phyloP scores from a whole-genome alignment of 2,113 vertebrate genomes.

The Caranx melampygus region DNA sequence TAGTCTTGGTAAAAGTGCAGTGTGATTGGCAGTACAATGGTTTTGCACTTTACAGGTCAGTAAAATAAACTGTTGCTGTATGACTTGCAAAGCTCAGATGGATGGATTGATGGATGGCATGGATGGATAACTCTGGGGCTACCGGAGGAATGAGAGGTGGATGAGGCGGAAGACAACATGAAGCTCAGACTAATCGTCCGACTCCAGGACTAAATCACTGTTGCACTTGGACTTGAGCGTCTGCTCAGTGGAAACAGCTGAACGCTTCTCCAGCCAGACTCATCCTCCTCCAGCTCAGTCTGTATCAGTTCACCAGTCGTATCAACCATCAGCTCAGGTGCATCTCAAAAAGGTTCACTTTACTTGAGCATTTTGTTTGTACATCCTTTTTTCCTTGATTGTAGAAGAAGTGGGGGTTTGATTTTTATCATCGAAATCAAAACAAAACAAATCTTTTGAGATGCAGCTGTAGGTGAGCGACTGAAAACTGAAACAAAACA shows the following conservation, averaged over 20 bases:
- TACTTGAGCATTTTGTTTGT: no score
- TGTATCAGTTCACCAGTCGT: background rate
- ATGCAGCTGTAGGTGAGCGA: no score
- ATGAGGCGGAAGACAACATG: conserved; percentile 27
- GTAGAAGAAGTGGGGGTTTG: no score
- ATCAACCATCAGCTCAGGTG: background rate
- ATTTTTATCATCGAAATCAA: no score
- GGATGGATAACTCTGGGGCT: conserved; percentile 13
- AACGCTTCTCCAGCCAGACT: conserved; percentile 30
- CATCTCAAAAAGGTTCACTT: no score
- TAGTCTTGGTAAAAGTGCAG: background rate
- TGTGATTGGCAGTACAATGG: background rate
- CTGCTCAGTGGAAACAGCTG: background rate
- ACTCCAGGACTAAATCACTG: conserved; percentile 46
- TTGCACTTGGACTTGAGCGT: conserved; percentile 27
- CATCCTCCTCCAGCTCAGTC: conserved; percentile 18
- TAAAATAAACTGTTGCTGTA: background rate
- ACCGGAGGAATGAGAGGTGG: conserved; percentile 19
- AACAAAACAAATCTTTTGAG: no score
- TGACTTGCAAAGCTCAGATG: background rate
- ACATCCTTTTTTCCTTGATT: no score
- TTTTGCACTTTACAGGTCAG: background rate
- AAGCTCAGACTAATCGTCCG: conserved; percentile 36
- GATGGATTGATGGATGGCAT: background rate
- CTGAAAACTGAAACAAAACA: background rate